Evolutionary conservation across 1,140 invertebrate species (phyloP).

Genomic region (Globodera rostochiensis): DNA sequence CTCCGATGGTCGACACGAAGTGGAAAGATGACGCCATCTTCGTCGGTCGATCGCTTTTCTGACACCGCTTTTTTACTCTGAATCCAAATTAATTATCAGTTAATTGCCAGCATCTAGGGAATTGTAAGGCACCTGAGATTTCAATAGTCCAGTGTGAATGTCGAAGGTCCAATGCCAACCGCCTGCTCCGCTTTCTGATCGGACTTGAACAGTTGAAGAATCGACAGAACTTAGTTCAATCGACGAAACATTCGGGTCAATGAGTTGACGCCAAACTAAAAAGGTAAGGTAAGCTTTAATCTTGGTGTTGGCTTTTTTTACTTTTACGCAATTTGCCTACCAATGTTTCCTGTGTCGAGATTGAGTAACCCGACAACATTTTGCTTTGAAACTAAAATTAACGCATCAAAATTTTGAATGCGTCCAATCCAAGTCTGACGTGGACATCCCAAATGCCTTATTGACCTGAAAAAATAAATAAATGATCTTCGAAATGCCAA

Average conservation of each 20-base stretch:
- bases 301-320: not conserved
- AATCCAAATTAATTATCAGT: not conserved
- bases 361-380: slow-evolving; percentile 45
- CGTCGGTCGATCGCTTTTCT: not conserved
- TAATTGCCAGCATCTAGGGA: not conserved
- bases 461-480: slow-evolving; percentile 44
- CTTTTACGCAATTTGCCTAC: slow-evolving; percentile 30
- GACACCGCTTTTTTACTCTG: not conserved
- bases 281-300: slow-evolving; percentile 27
- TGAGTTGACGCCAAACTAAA: slow-evolving; percentile 56
- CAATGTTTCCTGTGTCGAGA: slow-evolving; percentile 48
- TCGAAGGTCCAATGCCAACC: slow-evolving; percentile 41
- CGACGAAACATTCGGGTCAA: slow-evolving; percentile 33
- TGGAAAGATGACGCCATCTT: not conserved
- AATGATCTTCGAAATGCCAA: slow-evolving; percentile 6
- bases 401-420: slow-evolving; percentile 31
- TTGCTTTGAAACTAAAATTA: slow-evolving; percentile 35
- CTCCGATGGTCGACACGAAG: not conserved
- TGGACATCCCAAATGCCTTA: slow-evolving; percentile 44
- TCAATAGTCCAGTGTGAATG: slow-evolving; percentile 35
- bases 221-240: slow-evolving; percentile 16
- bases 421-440: slow-evolving; percentile 38
- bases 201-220: not conserved
- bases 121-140: slow-evolving; percentile 29
- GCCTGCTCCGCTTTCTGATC: slow-evolving; percentile 20